Evolutionary conservation across 92 coral and sea anemone genomes (phyloP), one percentile per base, ranked within the genome.

Genomic region (Palythoa grandiflora): DNA sequence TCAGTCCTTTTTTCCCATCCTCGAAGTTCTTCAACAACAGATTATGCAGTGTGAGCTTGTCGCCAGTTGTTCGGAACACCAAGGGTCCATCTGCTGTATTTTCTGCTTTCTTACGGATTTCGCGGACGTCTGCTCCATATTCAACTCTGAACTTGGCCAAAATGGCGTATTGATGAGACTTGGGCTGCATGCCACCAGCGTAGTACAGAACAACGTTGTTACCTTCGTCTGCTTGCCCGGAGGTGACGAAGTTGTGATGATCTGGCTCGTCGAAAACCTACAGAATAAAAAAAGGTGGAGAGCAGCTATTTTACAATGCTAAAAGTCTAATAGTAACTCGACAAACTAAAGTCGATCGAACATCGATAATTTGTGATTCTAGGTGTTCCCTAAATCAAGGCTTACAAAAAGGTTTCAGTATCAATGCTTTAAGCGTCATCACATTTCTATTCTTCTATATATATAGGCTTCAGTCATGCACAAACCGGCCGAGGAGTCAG

Each of bases 21-120:
- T 87, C 89, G 51, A 87, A 87, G 47, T 87, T 77, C 52, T 78
- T 65, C 89, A 87, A 47, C 89, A 87, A 17, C 11, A 87, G 74
- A 78, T 87, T 85, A 40, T 87, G 89, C 76, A 87, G 75, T 6
- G 89, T 87, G 61, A 3, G 16, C 13, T 77, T 3, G 17, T 39
- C 39, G 36, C 40, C 40, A 36, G 76, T 87, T 40, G 89, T 87
- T 44, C 76, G 59, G 85, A 87, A 77, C 74, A 87, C 84, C 48
- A 87, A 73, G 14, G 89, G 84, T 71, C 38, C 28, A n/a, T 84
- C 38, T 20, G 55, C 48, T 12, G 17, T 38, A 55, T 80, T 20
- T 44, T 74, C 57, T 12, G 73, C 48, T 9, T 3, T 40, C 11
- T 19, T 11, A 16, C 36, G 39, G 72, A 80, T 63, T 1, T 61